Base-by-base conservation (phyloP, 2,113 vertebrate genomes). In the Malaclemys terrapin region DNA sequence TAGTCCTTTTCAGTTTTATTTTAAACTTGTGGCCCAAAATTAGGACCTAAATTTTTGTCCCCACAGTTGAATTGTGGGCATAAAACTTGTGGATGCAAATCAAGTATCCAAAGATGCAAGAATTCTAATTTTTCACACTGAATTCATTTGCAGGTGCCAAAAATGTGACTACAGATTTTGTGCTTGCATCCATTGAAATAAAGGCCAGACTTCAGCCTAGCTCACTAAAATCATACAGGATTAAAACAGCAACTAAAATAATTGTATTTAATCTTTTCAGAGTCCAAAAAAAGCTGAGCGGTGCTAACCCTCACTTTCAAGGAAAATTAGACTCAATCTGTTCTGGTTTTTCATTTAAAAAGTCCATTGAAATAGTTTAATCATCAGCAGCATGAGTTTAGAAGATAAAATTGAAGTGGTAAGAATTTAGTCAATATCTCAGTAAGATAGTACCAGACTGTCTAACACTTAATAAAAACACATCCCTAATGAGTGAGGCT, bases 241-340 rank as follows among this genome's bases (percentile, higher is more conserved):
- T 52, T 86, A 88, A 62, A 89, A 84, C 62, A 93, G 89, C 88
- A 90, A 53, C 59, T 93, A 93, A 91, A 95, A 80, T 29, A 88
- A 11, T 72, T 79, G 0, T 19, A 13, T 3, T 19, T 35, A 82
- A 79, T 19, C 20, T 49, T 69, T 91, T 84, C 79, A 88, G 75
- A 56, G 9, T 87, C 25, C 56, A 57, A 57, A 25, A 54, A 57
- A 29, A 42, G 93, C 42, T 78, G 25, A 92, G 89, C 56, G 35
- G 78, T 22, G 38, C n/a, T 94, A 59, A 49, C 38, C 31, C 65
- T 50, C 88, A 42, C 0, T 0, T 14, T 0, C 81, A 94, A 89
- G 38, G 62, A 79, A 89, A 93, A 91, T 6, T 79, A 0, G 69
- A 69, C 89, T 91, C 50, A 49, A 59, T 85, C 78, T 85, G 42